Evolutionary conservation across 2,888 invertebrate species (phyloP), one percentile per base, ranked within the genome.

Genomic region (Troides helena): DNA sequence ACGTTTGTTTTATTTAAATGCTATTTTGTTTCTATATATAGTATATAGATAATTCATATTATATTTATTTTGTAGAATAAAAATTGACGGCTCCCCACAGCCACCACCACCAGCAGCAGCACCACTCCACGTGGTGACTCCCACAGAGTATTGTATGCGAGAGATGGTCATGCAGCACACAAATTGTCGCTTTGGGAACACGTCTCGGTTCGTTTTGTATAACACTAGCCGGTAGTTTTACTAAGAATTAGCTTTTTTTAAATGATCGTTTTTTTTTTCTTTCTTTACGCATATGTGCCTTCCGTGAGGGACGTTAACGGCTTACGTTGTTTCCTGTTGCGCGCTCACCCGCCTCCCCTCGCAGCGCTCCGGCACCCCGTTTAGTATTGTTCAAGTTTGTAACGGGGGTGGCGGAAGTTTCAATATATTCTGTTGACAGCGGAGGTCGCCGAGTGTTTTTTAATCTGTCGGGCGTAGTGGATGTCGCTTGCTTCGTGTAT

Each of bases 181-280:
- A 82, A 77, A 80, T 80, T 76, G 81, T 85, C 83, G 87, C 85
- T 86, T 87, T 81, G 82, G 72, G 71, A 72, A 39, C 39, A 39
- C 61, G 68, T 82, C 78, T 78, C 39, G 77, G 81, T 83, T 81
- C 82, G 77, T 79, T 86, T 83, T 81, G 80, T 85, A 83, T 81
- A 79, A 80, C 81, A 79, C 63, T 82, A 82, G 81, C 77, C 68
- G 73, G 75, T 84, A 82, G 81, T 77, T 77, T 75, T 78, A 77
- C 70, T 89, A 88, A 87, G 80, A 84, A 80, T 87, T 89, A 90
- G 90, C 89, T 90, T 91, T 90, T 30, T 90, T 91, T 88, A 89
- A 87, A 87, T 75, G 76, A 79, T 79, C 74, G 77, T 80, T 81
- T 79, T 76, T 77, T 77, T 30, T 83, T 85, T 79, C 75, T 82